Evolutionary conservation across 2,113 vertebrate species (phyloP), one percentile per base, ranked within the genome.

Genomic region (Propithecus coquereli): DNA sequence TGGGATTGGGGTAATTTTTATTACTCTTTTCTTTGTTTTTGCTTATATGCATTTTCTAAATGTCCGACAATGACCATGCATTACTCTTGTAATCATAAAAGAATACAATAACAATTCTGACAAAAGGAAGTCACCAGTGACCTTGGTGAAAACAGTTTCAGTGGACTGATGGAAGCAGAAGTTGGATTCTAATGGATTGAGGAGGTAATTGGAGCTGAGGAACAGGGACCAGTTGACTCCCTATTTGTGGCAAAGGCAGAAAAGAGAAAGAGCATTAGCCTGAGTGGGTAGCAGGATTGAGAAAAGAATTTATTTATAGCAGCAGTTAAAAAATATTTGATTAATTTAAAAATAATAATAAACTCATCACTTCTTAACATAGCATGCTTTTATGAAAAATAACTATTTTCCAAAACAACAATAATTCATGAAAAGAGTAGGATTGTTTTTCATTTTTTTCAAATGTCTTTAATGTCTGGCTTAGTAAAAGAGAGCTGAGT

Each of bases 71-170:
- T 63, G 71, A 63, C 32, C 13, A 59, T 34, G 18, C n/a, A 50
- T 77, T 95, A 43, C 6, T 59, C 85, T 74, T 54, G 37, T 63
- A 66, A 52, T 94, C 68, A 74, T 79, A 79, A 96, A 87, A 94
- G 18, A 95, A 74, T 84, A 27, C 54, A 27, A 68, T 71, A 87
- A 71, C 68, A 87, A 74, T 94, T 65, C 20, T 82, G 89, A 54
- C 10, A 85, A 86, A 81, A 92, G 16, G 37, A 81, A 89, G 71
- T 82, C 16, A n/a, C 40, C 14, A 32, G 34, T 63, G 40, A 84
- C 68, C 57, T 81, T 89, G 43, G 57, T 91, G 68, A 77, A 61
- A 76, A 63, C 17, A 65, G 25, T 82, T 86, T 89, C 37, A 90
- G 63, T 68, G 61, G 76, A 14, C 22, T 94, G 17, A 82, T 43